Conservation (phyloP, 1,140 invertebrate genomes). For the Chelonus insularis region DNA sequence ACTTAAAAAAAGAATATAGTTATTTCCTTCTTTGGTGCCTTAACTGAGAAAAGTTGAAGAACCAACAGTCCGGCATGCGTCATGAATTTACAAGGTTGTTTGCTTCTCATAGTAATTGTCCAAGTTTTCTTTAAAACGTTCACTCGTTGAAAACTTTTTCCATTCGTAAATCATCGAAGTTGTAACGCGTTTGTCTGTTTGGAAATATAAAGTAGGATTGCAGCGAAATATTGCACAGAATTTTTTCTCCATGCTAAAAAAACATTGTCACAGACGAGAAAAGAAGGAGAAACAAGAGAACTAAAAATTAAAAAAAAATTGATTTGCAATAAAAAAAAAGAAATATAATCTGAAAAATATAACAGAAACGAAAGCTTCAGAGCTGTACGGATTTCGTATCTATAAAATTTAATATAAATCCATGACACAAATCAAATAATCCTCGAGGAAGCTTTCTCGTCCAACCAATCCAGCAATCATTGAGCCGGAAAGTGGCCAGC, state of each 20-base stretch:
- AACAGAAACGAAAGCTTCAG: too few species aligned
- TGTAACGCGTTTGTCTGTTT: background rate
- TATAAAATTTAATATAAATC: too few species aligned
- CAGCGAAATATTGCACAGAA: background rate
- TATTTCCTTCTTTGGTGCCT: background rate
- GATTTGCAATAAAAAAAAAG: too few species aligned
- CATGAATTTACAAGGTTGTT: constrained; percentile 48
- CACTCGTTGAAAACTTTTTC: constrained; percentile 40
- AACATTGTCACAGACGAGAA: too few species aligned
- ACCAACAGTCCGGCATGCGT: constrained; percentile 8
- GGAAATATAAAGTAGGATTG: background rate
- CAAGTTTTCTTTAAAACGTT: constrained; percentile 38
- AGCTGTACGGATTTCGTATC: too few species aligned
- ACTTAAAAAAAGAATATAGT: constrained; percentile 22
- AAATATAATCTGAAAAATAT: too few species aligned
- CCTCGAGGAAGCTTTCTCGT: too few species aligned
- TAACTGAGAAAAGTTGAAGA: background rate
- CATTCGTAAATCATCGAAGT: constrained; percentile 44
- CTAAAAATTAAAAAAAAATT: too few species aligned
- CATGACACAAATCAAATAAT: too few species aligned
- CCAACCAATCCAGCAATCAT: background rate
- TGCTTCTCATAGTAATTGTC: constrained; percentile 44
- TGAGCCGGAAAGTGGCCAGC: background rate
- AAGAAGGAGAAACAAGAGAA: too few species aligned
- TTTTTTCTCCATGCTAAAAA: background rate